Evolutionary conservation across 37 sponge, comb jelly and placozoan genomes (phyloP).

Genomic region (Aplysina aerophoba): DNA sequence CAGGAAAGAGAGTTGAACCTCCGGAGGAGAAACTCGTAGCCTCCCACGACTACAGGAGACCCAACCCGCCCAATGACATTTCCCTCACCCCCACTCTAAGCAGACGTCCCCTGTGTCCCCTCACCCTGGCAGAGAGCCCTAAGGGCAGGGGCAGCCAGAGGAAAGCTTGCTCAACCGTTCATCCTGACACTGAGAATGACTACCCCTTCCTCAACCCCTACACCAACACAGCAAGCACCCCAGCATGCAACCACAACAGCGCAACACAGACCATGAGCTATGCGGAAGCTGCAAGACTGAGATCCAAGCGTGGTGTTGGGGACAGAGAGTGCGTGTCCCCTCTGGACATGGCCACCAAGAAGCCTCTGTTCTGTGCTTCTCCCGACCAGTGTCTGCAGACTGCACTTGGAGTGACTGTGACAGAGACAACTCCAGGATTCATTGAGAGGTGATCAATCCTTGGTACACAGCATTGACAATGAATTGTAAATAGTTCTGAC

Average conservation of each 20-base stretch:
- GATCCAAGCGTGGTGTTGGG: constrained; percentile 33
- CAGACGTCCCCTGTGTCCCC: constrained; percentile 2
- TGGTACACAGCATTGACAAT: no score
- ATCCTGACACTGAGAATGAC: no score
- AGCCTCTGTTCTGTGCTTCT: background rate
- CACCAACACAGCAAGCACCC: no score
- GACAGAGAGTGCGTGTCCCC: constrained; percentile 61
- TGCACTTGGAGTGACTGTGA: background rate
- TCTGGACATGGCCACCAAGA: constrained; percentile 46
- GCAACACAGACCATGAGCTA: background rate
- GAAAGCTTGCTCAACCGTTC: no score
- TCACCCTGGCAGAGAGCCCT: background rate
- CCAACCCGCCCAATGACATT: background rate
- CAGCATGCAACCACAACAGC: no score
- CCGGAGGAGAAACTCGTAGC: no score
- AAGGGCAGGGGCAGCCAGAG: background rate
- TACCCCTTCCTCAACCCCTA: background rate
- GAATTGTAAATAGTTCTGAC: no score
- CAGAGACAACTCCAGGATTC: background rate
- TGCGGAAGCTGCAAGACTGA: background rate
- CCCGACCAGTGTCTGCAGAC: background rate
- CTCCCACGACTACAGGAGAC: no score
- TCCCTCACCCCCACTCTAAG: background rate
- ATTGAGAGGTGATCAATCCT: background rate
- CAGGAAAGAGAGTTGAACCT: no score